Evolutionary conservation across 2,888 invertebrate species (phyloP).

Genomic region (Drosophila stalkeri): DNA sequence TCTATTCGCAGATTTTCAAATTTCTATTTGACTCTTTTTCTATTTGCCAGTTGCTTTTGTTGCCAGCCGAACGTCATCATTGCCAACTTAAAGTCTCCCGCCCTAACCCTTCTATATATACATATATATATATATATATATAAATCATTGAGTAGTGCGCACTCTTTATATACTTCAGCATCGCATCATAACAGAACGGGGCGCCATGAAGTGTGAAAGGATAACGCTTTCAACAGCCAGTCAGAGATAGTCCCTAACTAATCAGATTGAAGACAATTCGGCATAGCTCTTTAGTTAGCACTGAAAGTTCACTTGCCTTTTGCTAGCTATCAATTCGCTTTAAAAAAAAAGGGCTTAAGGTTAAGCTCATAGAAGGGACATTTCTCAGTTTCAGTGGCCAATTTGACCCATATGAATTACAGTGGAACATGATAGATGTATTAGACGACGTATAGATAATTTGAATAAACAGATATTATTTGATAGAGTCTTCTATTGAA

Average conservation of each 20-base stretch:
- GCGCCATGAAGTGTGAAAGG: constrained; percentile 15
- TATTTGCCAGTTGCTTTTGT: constrained; percentile 28
- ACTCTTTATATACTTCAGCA: neutral
- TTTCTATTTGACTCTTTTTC: constrained; percentile 56
- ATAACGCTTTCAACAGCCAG: constrained; percentile 1
- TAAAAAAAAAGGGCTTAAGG: neutral
- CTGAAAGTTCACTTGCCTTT: neutral
- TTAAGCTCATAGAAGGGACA: neutral
- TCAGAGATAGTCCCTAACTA: constrained; percentile 2
- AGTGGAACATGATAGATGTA: neutral
- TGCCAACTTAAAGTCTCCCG: constrained; percentile 17
- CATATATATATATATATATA: constrained; percentile 30
- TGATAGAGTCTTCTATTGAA: no score
- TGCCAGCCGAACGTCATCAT: constrained; percentile 17
- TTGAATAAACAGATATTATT: no score
- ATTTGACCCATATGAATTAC: neutral
- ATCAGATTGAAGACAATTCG: constrained; percentile 12
- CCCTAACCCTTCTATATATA: constrained; percentile 16
- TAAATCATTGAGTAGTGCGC: constrained; percentile 43
- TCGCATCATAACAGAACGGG: constrained; percentile 4
- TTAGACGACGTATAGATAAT: neutral
- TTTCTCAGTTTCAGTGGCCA: neutral
- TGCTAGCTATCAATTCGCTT: neutral
- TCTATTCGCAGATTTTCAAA: constrained; percentile 70
- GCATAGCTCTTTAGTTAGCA: neutral